Conservation (phyloP, 2,113 vertebrate species). For the Coregonus clupeaformis region DNA sequence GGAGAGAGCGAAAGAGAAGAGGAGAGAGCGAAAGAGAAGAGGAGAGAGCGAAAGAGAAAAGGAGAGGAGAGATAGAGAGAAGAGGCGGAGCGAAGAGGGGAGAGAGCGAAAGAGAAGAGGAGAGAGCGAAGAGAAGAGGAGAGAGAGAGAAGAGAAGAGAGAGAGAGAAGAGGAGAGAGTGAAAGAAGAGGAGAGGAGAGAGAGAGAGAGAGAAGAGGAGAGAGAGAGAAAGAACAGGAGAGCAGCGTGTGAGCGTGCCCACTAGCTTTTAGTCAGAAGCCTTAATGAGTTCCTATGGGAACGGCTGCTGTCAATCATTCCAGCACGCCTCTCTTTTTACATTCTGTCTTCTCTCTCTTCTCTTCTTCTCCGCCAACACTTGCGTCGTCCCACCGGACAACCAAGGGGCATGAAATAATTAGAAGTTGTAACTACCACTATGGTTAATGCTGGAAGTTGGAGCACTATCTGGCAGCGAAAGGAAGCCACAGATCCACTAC, state of each 20-base stretch:
- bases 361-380: constrained; percentile 53
- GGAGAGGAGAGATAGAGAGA: constrained; percentile 23
- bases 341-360: constrained; percentile 11
- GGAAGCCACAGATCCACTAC: constrained; percentile 39
- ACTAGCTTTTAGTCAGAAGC: constrained; percentile 79
- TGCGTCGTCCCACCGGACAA: constrained; percentile 62
- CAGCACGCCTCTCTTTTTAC: constrained; percentile 68
- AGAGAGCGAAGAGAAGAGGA: no score
- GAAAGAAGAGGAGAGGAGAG: no score
- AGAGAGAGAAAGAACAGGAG: not conserved
- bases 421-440: constrained; percentile 32
- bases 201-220: no score
- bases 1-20: no score
- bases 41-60: constrained; percentile 48
- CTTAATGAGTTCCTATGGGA: constrained; percentile 84
- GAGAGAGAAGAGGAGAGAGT: no score
- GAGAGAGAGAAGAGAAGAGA: no score
- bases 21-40: constrained; percentile 41
- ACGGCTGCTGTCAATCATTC: constrained; percentile 75
- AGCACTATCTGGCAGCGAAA: constrained; percentile 11
- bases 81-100: constrained; percentile 50
- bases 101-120: constrained; percentile 35
- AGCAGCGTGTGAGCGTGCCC: constrained; percentile 65
- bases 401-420: constrained; percentile 81
- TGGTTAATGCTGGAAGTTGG: no score